These are phyloP conservation scores for Zaprionus lachaisei DNA, from an alignment of 1,140 invertebrate species.

Conservation along the genomic window DNA sequence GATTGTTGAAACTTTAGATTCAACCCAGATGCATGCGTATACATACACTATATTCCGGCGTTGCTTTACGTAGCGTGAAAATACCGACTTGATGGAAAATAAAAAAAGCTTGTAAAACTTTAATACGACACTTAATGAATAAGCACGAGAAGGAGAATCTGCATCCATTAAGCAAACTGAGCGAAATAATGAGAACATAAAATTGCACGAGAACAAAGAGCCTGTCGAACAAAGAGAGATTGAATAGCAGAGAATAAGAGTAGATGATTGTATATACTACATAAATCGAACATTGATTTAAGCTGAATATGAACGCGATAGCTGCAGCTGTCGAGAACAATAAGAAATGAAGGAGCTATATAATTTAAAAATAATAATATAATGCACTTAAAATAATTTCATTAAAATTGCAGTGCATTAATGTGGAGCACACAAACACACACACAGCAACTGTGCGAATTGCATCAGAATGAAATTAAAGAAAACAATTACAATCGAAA, in stretches of 20 bases:
- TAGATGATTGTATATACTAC: background rate
- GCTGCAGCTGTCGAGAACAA: slow-evolving; percentile 11
- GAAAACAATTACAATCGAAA: slow-evolving; percentile 16
- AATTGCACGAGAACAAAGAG: background rate
- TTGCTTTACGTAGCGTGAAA: background rate
- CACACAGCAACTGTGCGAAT: background rate
- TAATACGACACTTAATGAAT: background rate
- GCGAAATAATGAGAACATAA: slow-evolving; percentile 12
- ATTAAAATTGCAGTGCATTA: background rate
- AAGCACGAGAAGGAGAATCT: background rate
- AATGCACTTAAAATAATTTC: slow-evolving; percentile 14
- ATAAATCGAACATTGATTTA: slow-evolving; percentile 6
- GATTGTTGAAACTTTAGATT: no score
- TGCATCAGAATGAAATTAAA: slow-evolving; percentile 13
- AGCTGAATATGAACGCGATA: background rate
- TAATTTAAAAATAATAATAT: slow-evolving; percentile 9
- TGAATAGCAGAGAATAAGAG: slow-evolving; percentile 2
- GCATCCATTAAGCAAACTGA: slow-evolving; percentile 4
- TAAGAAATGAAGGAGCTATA: slow-evolving; percentile 14
- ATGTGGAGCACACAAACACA: background rate
- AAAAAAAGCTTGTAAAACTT: background rate
- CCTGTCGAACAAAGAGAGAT: slow-evolving; percentile 3
- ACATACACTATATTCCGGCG: no score
- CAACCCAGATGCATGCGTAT: no score
- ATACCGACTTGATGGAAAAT: background rate